Base-by-base conservation (phyloP, 2,113 vertebrate genomes). In the Psilopsiagon aurifrons region DNA sequence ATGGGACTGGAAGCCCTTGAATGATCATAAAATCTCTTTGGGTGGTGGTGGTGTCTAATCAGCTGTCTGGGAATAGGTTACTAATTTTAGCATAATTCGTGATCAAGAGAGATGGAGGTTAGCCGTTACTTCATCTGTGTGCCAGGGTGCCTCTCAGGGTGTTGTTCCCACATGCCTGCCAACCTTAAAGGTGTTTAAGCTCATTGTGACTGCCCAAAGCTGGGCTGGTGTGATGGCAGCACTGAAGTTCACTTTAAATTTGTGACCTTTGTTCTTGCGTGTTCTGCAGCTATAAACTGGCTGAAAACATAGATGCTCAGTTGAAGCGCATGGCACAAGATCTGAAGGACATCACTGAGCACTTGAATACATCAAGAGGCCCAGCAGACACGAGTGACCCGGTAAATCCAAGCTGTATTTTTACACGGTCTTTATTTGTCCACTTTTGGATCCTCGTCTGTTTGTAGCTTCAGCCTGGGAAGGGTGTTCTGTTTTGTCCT, bases 261-360 rank as follows among this genome's bases (percentile, higher is more conserved):
- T 57, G 27, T 86, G 54, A 39, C 14, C 16, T 60, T 46, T 22
- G 2, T 57, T 94, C 10, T 29, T 0, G 0, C 88, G 82, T 12
- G 4, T 96, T 88, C 93, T 88, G 51, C 92, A 99, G 98, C 66
- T 99, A 99, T 92, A 99, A 98, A 95, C 95, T 99, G 52, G 99
- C 99, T 15, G 99, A 99, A 96, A 99, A 98, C 78, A 99, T 99
- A 31, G 98, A 99, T 69, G 98, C 98, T 13, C 98, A 99, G 89
- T 94, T 99, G 88, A 99, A 99, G 97, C 98, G 95, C 60, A 99
- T 99, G 98, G 98, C 99, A 3, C 99, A 99, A 80, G 99, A 99
- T 94, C 97, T 99, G 96, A 99, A 99, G 97, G 98, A 99, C 93
- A 98, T 99, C 88, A 99, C 29, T 18, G 99, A 99, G 39, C 98